Percentiles rank a stretch among this genome's conserved stretches.
Conservation (phyloP, 2,797 vertebrate species). For the Halcyon badia region DNA sequence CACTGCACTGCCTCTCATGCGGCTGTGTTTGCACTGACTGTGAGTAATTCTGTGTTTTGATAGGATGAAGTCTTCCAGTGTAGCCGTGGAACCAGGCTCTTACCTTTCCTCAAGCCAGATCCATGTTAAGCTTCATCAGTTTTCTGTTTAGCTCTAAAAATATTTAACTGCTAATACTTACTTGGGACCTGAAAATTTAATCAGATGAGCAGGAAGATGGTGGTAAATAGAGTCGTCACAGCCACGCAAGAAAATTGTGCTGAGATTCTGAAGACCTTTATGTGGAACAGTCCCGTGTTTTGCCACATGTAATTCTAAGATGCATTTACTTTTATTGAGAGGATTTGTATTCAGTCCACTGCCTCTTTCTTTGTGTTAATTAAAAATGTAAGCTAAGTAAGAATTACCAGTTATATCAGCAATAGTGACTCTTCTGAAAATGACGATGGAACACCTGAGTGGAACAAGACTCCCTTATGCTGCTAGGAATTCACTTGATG, state of each 20-base stretch:
- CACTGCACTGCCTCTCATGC: no score
- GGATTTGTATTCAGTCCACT: neutral
- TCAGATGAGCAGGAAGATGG: neutral
- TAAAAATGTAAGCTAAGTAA: neutral
- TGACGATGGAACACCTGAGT: neutral
- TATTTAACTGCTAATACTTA: neutral
- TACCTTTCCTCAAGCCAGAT: neutral
- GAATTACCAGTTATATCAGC: neutral
- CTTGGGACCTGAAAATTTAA: neutral
- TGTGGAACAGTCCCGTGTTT: neutral
- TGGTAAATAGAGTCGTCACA: neutral
- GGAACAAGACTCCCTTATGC: neutral
- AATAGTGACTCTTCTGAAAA: neutral
- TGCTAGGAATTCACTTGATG: neutral
- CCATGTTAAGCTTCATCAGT: neutral
- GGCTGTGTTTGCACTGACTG: no score
- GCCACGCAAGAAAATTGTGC: accelerated
- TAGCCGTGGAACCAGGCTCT: neutral
- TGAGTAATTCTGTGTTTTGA: neutral
- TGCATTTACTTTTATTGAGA: neutral
- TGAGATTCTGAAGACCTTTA: neutral
- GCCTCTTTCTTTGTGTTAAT: neutral
- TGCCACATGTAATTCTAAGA: neutral
- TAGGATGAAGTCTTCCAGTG: neutral
- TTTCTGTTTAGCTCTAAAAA: neutral